phyloP scores from a whole-genome alignment of 2,888 invertebrate genomes.

The Cryptops parisi region DNA sequence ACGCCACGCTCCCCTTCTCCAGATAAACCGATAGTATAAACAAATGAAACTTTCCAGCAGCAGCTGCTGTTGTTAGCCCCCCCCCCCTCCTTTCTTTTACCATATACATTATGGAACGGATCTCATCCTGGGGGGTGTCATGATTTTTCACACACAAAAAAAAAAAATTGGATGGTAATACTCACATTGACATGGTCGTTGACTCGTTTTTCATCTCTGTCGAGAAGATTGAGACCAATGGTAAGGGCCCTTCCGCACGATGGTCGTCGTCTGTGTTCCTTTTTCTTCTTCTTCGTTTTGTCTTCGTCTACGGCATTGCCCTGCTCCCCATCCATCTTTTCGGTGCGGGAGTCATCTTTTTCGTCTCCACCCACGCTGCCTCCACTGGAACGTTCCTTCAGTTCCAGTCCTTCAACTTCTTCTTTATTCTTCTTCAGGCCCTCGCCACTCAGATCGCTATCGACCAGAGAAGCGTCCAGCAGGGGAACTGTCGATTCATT shows the following conservation, averaged over 20 bases:
- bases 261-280: conserved; percentile 18
- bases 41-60: too few relatives aligned
- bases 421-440: conserved; percentile 21
- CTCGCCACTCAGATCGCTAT: conserved; percentile 18
- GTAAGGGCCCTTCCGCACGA: conserved; percentile 24
- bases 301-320: conserved; percentile 14
- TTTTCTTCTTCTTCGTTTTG: conserved; percentile 19
- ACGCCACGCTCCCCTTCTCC: too few relatives aligned
- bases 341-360: conserved; percentile 21
- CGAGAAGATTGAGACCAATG: conserved; percentile 30
- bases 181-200: conserved; percentile 27
- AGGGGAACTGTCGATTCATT: conserved; percentile 25
- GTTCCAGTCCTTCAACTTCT: conserved; percentile 25
- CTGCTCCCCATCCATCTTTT: conserved; percentile 18
- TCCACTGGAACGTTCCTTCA: conserved; percentile 22
- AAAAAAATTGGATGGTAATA: too few relatives aligned
- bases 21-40: too few relatives aligned
- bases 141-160: too few relatives aligned
- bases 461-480: conserved; percentile 20
- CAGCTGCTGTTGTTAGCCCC: too few relatives aligned
- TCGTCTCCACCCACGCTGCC: conserved; percentile 18
- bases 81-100: too few relatives aligned
- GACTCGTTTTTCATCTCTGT: conserved; percentile 29
- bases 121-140: too few relatives aligned
- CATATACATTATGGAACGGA: too few relatives aligned